Base-by-base conservation (phyloP, 2,888 invertebrate genomes). In the Desoria tigrina region DNA sequence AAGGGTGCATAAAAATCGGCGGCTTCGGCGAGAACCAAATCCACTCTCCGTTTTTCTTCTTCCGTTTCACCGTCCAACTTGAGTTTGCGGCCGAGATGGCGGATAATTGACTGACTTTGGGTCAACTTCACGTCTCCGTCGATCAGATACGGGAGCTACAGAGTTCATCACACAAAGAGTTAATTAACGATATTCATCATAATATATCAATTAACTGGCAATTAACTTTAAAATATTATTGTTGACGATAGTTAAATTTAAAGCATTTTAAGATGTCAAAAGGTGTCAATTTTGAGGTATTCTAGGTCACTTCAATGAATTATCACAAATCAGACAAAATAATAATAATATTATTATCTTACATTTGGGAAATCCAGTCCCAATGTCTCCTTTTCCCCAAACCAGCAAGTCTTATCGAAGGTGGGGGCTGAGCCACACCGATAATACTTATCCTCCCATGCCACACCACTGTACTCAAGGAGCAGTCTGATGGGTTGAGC, bases 101-200 rank as follows among this genome's bases (percentile, higher is more conserved):
- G 79, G 42, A 81, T 63, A 59, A 82, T 82, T 24, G 82, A 79
- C 71, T 79, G 79, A 65, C 80, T 81, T 75, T 82, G 81, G 4
- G 80, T 80, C 18, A 82, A 69, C 68, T 80, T 80, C 14, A 79
- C 74, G 49, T 81, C 79, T 1, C 80, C 82, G 75, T 82, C 82
- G 32, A 81, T 78, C 69, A 80, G 80, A 72, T 81, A 82, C 1
- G 82, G 82, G 28, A 82, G 77, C 82, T 82, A n/a, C n/a, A n/a
- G n/a, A n/a, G n/a, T n/a, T n/a, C n/a, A n/a, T n/a, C n/a, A n/a
- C n/a, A n/a, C n/a, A n/a, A n/a, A n/a, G n/a, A n/a, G n/a, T n/a
- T n/a, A n/a, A n/a, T n/a, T n/a, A n/a, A n/a, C n/a, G n/a, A n/a
- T n/a, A n/a, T n/a, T n/a, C n/a, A n/a, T 76, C 3, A 54, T 58